These are phyloP conservation scores for Anarhynchus alexandrinus DNA, from an alignment of 2,113 vertebrate genomes.

Conservation along the genomic window DNA sequence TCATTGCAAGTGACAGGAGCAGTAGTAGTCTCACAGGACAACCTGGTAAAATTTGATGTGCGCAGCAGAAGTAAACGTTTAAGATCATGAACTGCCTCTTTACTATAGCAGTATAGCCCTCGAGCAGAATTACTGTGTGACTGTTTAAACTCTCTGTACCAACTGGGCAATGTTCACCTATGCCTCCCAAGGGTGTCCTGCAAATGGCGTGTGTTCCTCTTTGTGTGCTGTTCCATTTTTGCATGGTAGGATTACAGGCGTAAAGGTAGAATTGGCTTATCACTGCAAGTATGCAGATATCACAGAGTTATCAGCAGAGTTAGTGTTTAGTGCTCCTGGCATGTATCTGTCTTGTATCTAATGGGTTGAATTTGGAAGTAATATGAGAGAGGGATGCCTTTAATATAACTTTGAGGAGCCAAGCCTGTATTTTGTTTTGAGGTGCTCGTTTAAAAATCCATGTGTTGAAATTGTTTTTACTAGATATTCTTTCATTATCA, in stretches of 20 bases:
- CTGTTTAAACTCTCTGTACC: neutral
- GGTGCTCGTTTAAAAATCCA: neutral
- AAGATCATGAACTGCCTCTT: neutral
- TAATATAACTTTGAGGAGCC: neutral
- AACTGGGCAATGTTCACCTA: neutral
- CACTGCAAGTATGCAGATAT: neutral
- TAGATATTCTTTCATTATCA: neutral
- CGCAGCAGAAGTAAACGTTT: neutral
- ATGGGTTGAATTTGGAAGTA: neutral
- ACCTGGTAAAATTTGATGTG: rapidly evolving
- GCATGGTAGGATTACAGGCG: neutral
- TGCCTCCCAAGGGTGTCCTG: neutral
- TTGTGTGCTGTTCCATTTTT: neutral
- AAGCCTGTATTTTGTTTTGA: neutral
- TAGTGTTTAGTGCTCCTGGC: neutral
- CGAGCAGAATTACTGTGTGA: neutral
- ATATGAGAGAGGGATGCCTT: neutral
- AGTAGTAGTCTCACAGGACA: neutral
- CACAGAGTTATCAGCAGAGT: neutral
- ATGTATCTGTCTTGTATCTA: neutral
- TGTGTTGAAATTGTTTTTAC: neutral
- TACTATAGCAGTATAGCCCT: neutral
- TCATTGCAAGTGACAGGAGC: neutral
- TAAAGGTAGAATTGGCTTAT: neutral
- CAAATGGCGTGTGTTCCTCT: neutral